These are phyloP conservation scores for Drosophila baimaii DNA, from an alignment of 1,140 invertebrate species.

Conservation along the genomic window DNA sequence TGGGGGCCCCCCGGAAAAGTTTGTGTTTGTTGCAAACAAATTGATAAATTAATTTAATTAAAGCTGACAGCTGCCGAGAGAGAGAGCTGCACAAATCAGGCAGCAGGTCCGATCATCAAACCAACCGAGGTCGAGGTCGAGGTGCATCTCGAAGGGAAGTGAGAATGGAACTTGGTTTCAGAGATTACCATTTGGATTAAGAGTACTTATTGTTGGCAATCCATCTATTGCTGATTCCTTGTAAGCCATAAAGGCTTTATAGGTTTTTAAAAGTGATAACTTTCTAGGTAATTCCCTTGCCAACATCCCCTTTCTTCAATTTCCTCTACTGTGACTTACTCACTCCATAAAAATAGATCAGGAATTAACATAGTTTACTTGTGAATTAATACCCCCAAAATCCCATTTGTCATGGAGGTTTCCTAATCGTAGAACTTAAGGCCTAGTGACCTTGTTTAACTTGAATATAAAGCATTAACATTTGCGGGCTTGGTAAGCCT, in stretches of 20 bases:
- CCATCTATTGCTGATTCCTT: not conserved
- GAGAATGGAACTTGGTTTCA: not conserved
- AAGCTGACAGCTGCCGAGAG: conserved; percentile 1
- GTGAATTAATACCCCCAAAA: not conserved
- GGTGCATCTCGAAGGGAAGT: not conserved
- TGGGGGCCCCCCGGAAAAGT: conserved; percentile 45
- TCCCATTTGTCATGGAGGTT: not conserved
- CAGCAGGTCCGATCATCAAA: conserved; percentile 1
- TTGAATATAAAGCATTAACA: not conserved
- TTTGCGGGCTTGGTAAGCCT: not conserved
- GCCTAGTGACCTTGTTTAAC: not conserved
- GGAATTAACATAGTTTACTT: not conserved
- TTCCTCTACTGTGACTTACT: conserved; percentile 11
- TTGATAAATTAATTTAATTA: conserved; percentile 71
- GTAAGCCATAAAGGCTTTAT: not conserved
- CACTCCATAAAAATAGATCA: not conserved
- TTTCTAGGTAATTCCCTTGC: not conserved
- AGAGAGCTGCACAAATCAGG: conserved; percentile 7
- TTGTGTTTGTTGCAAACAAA: conserved; percentile 58
- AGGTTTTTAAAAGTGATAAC: not conserved
- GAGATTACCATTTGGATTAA: not conserved
- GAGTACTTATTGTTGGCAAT: not conserved
- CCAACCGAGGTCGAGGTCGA: conserved; percentile 17
- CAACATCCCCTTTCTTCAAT: not conserved
- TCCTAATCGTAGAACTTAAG: not conserved